phyloP scores from a whole-genome alignment of 1,140 invertebrate genomes.

The Plodia interpunctella region DNA sequence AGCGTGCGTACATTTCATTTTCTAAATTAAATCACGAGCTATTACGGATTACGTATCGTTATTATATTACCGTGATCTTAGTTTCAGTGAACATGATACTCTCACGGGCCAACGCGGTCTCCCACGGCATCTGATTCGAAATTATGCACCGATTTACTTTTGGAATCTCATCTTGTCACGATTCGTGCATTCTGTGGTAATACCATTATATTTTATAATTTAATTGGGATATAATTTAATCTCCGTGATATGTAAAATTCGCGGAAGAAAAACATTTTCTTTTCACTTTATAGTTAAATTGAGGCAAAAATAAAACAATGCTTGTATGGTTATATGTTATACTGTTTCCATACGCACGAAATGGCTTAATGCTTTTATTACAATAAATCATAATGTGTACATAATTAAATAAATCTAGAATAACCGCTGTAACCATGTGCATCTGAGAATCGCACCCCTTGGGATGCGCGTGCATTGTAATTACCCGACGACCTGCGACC shows the following conservation, averaged over 20 bases:
- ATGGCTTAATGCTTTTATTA: no score
- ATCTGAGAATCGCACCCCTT: background rate
- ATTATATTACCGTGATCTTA: slow-evolving; percentile 15
- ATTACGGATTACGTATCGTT: slow-evolving; percentile 8
- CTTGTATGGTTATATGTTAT: no score
- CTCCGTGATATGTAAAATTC: no score
- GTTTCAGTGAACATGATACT: slow-evolving; percentile 17
- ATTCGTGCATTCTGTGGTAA: slow-evolving; percentile 25
- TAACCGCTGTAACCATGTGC: background rate
- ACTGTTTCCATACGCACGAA: no score
- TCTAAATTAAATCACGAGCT: background rate
- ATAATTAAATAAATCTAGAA: no score
- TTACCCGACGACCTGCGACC: slow-evolving; percentile 9
- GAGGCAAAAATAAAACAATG: no score
- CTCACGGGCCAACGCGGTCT: slow-evolving; percentile 24
- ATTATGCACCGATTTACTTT: slow-evolving; percentile 34
- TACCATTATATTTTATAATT: background rate
- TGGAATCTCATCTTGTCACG: slow-evolving; percentile 30
- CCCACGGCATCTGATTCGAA: slow-evolving; percentile 22
- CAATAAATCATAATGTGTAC: no score
- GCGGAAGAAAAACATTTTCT: no score
- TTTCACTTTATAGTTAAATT: no score
- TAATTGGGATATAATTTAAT: no score
- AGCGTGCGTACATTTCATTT: background rate
- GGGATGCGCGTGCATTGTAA: slow-evolving; percentile 6